phyloP scores from a whole-genome alignment of 2,113 vertebrate species.

The Meleagris gallopavo region DNA sequence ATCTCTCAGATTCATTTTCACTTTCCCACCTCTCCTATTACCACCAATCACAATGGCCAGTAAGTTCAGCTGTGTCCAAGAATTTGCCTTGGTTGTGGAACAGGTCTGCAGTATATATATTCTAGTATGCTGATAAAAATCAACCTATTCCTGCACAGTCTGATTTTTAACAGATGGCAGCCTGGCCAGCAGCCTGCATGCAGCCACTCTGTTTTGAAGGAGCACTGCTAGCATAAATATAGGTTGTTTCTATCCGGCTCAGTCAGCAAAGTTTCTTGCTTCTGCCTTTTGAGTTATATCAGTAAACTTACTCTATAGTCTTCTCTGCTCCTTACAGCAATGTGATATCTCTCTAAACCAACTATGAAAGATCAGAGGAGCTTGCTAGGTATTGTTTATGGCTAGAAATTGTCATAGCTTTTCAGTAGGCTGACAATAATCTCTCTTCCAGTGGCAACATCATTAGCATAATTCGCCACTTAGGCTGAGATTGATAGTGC shows the following conservation, averaged over 20 bases:
- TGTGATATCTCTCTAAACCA: rapidly evolving
- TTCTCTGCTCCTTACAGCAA: not conserved
- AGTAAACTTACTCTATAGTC: not conserved
- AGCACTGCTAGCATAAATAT: not conserved
- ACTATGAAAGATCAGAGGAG: not conserved
- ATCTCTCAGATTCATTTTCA: not conserved
- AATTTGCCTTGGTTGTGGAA: not conserved
- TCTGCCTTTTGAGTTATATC: not conserved
- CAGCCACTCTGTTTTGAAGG: not conserved
- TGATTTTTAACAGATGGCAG: not conserved
- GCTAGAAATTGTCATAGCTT: not conserved
- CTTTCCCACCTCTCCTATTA: not conserved
- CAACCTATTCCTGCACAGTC: not conserved
- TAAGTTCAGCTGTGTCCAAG: not conserved
- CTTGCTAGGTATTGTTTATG: not conserved
- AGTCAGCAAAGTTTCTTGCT: rapidly evolving
- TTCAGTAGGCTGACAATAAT: rapidly evolving
- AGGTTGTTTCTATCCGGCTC: rapidly evolving
- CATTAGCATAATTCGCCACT: rapidly evolving
- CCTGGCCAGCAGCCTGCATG: not conserved
- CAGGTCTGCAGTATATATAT: rapidly evolving
- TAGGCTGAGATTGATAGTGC: no score
- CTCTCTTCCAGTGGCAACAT: not conserved
- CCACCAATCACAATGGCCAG: not conserved
- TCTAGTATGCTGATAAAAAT: not conserved